Evolutionary conservation across 2,113 vertebrate species (phyloP).

Genomic region (Electrona antarctica): DNA sequence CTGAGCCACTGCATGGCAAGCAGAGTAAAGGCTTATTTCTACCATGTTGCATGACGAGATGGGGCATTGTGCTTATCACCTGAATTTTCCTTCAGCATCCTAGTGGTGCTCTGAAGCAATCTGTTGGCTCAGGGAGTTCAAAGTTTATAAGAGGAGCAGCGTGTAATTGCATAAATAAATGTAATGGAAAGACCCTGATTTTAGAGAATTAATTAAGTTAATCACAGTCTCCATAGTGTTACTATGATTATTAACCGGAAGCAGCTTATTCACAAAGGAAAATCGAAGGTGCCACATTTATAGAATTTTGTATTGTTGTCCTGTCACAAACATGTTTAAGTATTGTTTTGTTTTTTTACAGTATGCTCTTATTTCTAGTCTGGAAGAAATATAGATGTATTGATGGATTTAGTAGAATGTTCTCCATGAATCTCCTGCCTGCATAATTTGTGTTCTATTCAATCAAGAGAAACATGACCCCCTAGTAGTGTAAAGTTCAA

Average conservation of each 20-base stretch:
- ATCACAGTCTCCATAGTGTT: conserved; percentile 1
- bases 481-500: background rate
- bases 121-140: too few relatives aligned
- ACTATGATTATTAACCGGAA: conserved; percentile 10
- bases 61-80: too few relatives aligned
- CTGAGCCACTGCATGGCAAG: too few relatives aligned
- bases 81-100: too few relatives aligned
- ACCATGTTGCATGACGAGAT: too few relatives aligned
- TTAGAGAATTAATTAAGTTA: background rate
- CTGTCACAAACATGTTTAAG: background rate
- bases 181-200: background rate
- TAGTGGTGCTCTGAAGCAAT: too few relatives aligned
- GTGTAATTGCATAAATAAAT: too few relatives aligned
- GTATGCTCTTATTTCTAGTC: conserved; percentile 7
- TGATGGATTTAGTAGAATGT: background rate
- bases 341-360: background rate
- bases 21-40: too few relatives aligned
- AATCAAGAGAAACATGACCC: background rate
- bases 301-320: background rate
- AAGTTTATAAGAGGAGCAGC: too few relatives aligned
- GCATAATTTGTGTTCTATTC: background rate
- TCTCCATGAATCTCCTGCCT: background rate
- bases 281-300: background rate
- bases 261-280: too few relatives aligned
- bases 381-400: conserved; percentile 6